Conservation (phyloP, 2,113 vertebrate genomes). For the Vanacampus margaritifer region DNA sequence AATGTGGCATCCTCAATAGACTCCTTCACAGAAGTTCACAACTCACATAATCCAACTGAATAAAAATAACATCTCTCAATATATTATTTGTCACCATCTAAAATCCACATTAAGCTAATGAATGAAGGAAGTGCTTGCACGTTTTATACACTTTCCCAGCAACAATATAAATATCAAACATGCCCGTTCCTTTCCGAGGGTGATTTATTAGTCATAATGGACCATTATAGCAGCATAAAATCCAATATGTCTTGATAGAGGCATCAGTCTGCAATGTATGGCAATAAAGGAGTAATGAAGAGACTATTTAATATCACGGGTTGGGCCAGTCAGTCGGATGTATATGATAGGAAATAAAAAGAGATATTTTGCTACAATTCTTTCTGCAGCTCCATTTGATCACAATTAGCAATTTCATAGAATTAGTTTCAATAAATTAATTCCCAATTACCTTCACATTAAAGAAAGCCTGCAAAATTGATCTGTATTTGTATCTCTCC, state of each 20-base stretch:
- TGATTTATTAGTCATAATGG: background rate
- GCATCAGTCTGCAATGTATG: constrained; percentile 17
- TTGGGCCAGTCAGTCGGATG: constrained; percentile 8
- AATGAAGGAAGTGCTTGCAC: background rate
- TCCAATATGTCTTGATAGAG: constrained; percentile 8
- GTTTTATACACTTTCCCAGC: background rate
- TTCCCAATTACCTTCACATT: constrained; percentile 39
- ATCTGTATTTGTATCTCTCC: constrained; percentile 11
- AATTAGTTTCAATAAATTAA: constrained; percentile 45
- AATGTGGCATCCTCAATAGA: background rate
- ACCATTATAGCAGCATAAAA: background rate
- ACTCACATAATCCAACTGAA: background rate
- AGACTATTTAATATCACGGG: constrained; percentile 11
- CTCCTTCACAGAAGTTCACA: background rate
- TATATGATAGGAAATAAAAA: constrained; percentile 24
- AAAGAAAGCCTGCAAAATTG: constrained; percentile 25
- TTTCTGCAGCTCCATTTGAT: constrained; percentile 30
- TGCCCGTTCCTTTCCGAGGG: background rate
- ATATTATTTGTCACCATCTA: background rate
- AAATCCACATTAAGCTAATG: background rate
- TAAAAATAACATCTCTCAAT: background rate
- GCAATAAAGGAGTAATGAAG: constrained; percentile 6
- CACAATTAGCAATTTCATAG: constrained; percentile 39
- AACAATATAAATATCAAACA: background rate
- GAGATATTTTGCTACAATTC: background rate